Evolutionary conservation across 2,113 vertebrate species (phyloP), one percentile per base, ranked within the genome.

Genomic region (Catharus fuscescens): DNA sequence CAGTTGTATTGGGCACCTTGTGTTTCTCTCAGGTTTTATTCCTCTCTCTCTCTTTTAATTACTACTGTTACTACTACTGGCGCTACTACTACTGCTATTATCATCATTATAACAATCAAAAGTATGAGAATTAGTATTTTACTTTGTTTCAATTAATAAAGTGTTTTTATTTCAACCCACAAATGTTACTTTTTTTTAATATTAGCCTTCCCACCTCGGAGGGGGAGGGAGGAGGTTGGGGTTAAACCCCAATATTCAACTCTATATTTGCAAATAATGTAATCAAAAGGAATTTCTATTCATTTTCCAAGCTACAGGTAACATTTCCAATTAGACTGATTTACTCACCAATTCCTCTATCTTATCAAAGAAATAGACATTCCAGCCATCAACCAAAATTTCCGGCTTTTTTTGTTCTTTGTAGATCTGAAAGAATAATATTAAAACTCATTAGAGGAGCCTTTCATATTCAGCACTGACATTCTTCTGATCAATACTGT

Each of bases 301-400:
- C 4, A 66, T 90, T 80, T 76, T 62, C 25, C 50, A 90, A 80
- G 6, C 18, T 57, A 77, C 18, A 38, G 12, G 26, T 71, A 84
- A 67, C 3, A 59, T 42, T 85, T 90, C 67, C 36, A 50, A 47
- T 69, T 34, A 69, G 57, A 12, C 4, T 42, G 79, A 90, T 92
- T 97, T 88, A 98, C 98, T 96, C 88, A 98, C 98, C 96, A 99
- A 94, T 56, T 98, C 95, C 80, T 98, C 97, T 94, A 99, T 97
- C 92, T 98, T 98, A 80, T 99, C 98, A 96, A 98, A 99, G 97
- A 99, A 99, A 97, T 99, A 99, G 25, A 99, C 98, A 57, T 99
- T 99, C 99, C 99, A 99, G 69, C 98, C 98, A 97, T 99, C 99
- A 86, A 99, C 98, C 67, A 99, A 95, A 88, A 98, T 97, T 97